Percentiles rank a stretch among this genome's conserved stretches.
Evolutionary conservation across 2,113 vertebrate genomes (phyloP).

Genomic region (Vulpes lagopus): DNA sequence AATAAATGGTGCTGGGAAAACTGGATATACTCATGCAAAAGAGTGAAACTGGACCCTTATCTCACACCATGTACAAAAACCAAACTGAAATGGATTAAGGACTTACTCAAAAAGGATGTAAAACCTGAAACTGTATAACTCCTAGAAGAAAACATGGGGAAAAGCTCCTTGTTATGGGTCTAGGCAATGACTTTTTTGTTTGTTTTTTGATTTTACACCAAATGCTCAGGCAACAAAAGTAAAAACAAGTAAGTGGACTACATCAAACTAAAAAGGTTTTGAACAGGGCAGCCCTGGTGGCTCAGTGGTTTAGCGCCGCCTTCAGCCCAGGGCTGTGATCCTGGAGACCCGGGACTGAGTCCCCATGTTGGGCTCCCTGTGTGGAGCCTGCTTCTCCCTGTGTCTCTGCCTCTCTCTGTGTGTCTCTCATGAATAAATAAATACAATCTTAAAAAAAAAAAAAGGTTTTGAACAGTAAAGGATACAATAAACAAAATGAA

Average conservation of each 20-base stretch:
- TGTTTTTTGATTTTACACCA: background rate
- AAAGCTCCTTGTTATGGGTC: background rate
- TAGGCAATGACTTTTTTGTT: background rate
- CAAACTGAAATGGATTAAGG: background rate
- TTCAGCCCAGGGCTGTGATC: no score
- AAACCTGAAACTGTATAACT: background rate
- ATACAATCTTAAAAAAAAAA: no score
- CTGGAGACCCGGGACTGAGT: no score
- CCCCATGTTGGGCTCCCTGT: no score
- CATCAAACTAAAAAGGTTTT: background rate
- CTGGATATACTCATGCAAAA: background rate
- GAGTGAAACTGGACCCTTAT: background rate
- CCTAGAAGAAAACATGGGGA: background rate
- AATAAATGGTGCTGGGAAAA: background rate
- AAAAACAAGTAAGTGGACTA: background rate
- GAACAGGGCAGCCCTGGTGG: background rate
- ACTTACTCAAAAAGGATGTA: background rate
- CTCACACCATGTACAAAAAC: background rate
- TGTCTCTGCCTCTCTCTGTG: no score
- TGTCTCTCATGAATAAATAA: no score
- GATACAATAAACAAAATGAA: background rate
- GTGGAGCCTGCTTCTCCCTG: no score
- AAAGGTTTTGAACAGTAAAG: background rate
- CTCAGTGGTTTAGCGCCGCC: no score
- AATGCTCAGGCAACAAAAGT: background rate